Conservation (phyloP, 1,140 invertebrate genomes). For the Hylaeus anthracinus region DNA sequence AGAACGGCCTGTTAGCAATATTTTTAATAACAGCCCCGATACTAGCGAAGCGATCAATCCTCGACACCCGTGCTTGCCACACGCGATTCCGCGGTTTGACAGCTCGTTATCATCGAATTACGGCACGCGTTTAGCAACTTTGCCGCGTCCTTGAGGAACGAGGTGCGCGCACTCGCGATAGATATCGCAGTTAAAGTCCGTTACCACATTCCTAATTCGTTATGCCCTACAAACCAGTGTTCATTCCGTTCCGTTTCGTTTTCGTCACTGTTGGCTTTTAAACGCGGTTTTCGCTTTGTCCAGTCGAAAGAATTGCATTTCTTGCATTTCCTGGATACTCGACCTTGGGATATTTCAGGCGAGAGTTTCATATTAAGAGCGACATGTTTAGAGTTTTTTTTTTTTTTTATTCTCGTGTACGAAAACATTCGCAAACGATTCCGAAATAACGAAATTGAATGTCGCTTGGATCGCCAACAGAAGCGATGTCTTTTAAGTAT, state of each 20-base stretch:
- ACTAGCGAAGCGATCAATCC: neutral
- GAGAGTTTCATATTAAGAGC: too few species aligned
- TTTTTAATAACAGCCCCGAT: neutral
- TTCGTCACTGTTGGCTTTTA: too few species aligned
- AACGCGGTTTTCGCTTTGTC: too few species aligned
- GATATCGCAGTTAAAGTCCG: neutral
- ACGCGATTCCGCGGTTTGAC: neutral
- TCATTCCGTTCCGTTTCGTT: neutral
- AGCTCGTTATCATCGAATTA: neutral
- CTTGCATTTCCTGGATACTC: too few species aligned
- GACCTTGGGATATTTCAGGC: too few species aligned
- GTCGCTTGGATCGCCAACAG: too few species aligned
- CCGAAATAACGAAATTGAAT: too few species aligned
- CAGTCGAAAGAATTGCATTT: too few species aligned
- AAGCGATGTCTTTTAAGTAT: too few species aligned
- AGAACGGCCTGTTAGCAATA: neutral
- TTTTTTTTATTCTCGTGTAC: too few species aligned
- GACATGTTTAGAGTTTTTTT: too few species aligned
- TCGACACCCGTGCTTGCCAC: neutral
- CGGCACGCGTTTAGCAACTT: neutral
- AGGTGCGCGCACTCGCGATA: neutral
- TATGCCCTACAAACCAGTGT: neutral
- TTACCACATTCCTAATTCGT: slow-evolving; percentile 1
- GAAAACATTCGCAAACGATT: too few species aligned
- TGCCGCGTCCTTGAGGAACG: neutral